These are phyloP conservation scores for Orthosia cruda DNA, from an alignment of 2,888 invertebrate genomes.

Conservation along the genomic window DNA sequence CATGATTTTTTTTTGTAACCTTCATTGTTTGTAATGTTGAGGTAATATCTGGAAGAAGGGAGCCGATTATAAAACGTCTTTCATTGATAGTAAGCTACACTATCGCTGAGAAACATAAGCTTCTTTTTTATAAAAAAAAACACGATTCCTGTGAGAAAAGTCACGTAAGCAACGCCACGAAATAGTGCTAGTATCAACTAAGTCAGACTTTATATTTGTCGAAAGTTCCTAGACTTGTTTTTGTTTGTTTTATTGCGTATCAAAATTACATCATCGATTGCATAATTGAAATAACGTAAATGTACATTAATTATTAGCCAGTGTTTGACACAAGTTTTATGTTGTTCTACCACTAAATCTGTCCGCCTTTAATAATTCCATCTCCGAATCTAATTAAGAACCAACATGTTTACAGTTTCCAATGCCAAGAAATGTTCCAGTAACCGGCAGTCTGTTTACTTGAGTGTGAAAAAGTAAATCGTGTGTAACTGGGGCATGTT, in stretches of 20 bases:
- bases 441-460: conserved; percentile 29
- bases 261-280: not conserved
- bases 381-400: conserved; percentile 40
- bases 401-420: conserved; percentile 40
- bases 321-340: conserved; percentile 14
- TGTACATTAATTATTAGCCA: not conserved
- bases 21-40: no score
- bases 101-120: no score
- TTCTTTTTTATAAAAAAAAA: no score
- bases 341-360: not conserved
- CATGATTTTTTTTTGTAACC: no score
- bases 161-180: not conserved
- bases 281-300: not conserved
- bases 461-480: conserved; percentile 42
- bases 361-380: conserved; percentile 25
- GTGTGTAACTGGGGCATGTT: conserved; percentile 36
- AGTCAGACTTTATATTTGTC: not conserved
- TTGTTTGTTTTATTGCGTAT: not conserved
- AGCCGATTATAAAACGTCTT: not conserved
- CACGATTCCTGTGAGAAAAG: no score
- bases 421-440: conserved; percentile 22
- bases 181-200: not conserved
- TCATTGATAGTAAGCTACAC: no score
- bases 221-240: not conserved
- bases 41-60: not conserved